These are phyloP conservation scores for Lycocerus yunnanus DNA, from an alignment of 2,888 invertebrate species.

Conservation along the genomic window DNA sequence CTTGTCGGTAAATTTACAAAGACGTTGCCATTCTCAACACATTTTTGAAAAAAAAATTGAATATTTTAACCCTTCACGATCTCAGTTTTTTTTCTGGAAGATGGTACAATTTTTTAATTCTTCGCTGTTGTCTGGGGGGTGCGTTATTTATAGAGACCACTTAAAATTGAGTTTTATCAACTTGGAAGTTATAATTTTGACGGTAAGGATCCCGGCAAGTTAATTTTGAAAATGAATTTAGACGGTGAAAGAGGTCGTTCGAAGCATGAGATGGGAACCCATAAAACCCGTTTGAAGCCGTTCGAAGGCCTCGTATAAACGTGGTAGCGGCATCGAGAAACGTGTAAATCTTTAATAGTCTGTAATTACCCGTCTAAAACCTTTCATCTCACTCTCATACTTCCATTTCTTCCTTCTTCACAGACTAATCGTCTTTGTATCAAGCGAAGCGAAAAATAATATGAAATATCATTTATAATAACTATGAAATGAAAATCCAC, in stretches of 20 bases:
- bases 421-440: conserved; percentile 33
- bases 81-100: not conserved
- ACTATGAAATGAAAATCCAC: not conserved
- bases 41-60: not conserved
- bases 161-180: not conserved
- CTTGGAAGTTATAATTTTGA: not conserved
- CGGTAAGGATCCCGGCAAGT: not conserved
- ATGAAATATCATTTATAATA: conserved; percentile 23
- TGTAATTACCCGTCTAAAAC: conserved; percentile 42
- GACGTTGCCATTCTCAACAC: not conserved
- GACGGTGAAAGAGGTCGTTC: not conserved
- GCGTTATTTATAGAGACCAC: not conserved
- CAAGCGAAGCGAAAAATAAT: conserved; percentile 27
- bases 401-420: conserved; percentile 27
- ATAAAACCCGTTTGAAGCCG: conserved; percentile 5
- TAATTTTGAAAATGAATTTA: not conserved
- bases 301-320: conserved; percentile 1
- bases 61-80: not conserved
- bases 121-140: not conserved
- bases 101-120: not conserved
- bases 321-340: conserved; percentile 31
- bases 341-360: conserved; percentile 45
- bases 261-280: conserved; percentile 1
- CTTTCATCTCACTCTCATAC: conserved; percentile 28
- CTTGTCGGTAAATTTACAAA: not conserved